Evolutionary conservation across 2,888 invertebrate species (phyloP).

Genomic region (Diplazon laetatorius): DNA sequence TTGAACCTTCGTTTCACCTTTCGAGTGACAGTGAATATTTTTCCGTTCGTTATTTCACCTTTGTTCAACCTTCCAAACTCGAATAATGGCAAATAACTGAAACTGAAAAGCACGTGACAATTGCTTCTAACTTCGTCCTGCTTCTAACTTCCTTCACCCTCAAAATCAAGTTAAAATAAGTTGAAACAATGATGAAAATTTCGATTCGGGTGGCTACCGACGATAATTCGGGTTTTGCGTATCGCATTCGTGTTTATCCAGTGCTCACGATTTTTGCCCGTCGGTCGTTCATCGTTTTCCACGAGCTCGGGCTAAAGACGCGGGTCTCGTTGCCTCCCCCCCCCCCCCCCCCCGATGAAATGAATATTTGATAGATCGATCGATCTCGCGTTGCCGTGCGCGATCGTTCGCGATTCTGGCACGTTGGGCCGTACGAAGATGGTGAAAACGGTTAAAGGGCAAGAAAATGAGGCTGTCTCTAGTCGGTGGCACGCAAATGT

Average conservation of each 20-base stretch:
- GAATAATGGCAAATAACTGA: too few relatives aligned
- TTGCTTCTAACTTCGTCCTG: too few relatives aligned
- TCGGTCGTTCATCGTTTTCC: background rate
- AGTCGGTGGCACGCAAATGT: slow-evolving; percentile 34
- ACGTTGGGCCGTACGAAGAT: slow-evolving; percentile 31
- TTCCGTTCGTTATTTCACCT: too few relatives aligned
- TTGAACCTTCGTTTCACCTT: too few relatives aligned
- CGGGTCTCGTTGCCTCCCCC: slow-evolving; percentile 48
- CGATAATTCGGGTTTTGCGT: too few relatives aligned
- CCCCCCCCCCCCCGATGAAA: slow-evolving; percentile 64
- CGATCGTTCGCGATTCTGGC: slow-evolving; percentile 43
- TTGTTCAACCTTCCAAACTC: too few relatives aligned
- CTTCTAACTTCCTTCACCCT: too few relatives aligned
- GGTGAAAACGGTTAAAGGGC: slow-evolving; percentile 34
- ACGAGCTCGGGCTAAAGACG: slow-evolving; percentile 22
- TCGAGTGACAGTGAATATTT: too few relatives aligned
- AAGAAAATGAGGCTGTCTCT: slow-evolving; percentile 36
- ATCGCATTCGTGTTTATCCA: slow-evolving; percentile 27
- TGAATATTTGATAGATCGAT: slow-evolving; percentile 77
- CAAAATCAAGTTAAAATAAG: too few relatives aligned
- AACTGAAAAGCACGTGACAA: too few relatives aligned
- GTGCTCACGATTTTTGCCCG: background rate
- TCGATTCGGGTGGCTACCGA: too few relatives aligned
- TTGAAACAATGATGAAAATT: too few relatives aligned
- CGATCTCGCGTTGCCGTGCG: slow-evolving; percentile 66